These are phyloP conservation scores for Trigoniulus corallinus DNA, from an alignment of 1,140 invertebrate species.

Conservation along the genomic window DNA sequence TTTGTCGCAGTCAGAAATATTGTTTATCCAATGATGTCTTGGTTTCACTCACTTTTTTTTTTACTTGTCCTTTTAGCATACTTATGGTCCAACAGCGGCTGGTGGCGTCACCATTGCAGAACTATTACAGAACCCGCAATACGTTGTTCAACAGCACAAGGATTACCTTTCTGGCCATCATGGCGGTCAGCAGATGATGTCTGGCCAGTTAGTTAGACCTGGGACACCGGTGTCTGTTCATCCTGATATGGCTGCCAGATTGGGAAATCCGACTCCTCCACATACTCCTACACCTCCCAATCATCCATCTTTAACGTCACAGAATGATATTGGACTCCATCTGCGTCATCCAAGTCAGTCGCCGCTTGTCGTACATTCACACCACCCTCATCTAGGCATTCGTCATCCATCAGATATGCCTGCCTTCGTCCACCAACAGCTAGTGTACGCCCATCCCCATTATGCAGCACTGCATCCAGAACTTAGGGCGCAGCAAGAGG, in stretches of 20 bases:
- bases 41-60: no score
- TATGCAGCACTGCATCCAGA: conserved; percentile 10
- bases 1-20: neutral
- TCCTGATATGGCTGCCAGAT: conserved; percentile 11
- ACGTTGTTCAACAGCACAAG: conserved; percentile 12
- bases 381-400: conserved; percentile 8
- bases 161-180: conserved; percentile 12
- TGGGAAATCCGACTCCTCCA: conserved; percentile 12
- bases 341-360: conserved; percentile 11
- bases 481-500: conserved; percentile 12
- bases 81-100: neutral
- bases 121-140: conserved; percentile 21
- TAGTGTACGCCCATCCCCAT: conserved; percentile 15
- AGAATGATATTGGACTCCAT: conserved; percentile 9
- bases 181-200: conserved; percentile 24
- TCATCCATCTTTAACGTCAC: conserved; percentile 5
- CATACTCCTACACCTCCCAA: conserved; percentile 12
- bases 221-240: conserved; percentile 12
- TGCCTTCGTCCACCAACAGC: conserved; percentile 13
- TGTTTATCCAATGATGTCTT: neutral
- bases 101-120: conserved; percentile 22
- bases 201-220: conserved; percentile 12
- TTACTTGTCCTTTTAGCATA: no score
- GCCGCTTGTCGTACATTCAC: conserved; percentile 8
- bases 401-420: conserved; percentile 8